Conservation (phyloP, 2,797 vertebrate genomes). For the Acanthiza pusilla region DNA sequence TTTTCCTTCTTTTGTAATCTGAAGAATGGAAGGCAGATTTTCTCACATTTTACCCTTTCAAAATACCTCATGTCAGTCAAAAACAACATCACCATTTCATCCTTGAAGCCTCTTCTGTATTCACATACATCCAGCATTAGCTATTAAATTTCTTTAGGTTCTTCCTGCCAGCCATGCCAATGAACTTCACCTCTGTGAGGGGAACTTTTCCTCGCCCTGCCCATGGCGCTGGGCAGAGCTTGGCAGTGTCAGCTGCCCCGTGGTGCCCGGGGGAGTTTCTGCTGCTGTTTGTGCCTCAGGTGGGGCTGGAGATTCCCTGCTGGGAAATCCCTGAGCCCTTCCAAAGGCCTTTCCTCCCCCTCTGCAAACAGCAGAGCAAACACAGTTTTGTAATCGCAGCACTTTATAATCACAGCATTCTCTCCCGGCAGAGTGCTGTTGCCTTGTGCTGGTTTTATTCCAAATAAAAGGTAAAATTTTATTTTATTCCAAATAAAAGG, state of each 20-base stretch:
- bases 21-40: not conserved
- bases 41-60: not conserved
- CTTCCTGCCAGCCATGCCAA: not conserved
- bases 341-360: not conserved
- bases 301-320: slow-evolving; percentile 18
- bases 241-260: not conserved
- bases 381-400: not conserved
- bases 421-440: not conserved
- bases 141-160: not conserved
- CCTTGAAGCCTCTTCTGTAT: not conserved
- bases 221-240: not conserved
- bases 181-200: not conserved
- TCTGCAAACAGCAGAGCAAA: not conserved
- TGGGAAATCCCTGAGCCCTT: not conserved
- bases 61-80: not conserved
- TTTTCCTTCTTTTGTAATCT: not conserved
- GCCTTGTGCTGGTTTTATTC: not conserved
- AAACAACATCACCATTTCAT: not conserved
- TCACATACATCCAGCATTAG: not conserved
- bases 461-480: not conserved
- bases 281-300: not conserved
- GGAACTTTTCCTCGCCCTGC: not conserved
- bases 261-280: not conserved
- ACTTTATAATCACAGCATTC: not conserved
- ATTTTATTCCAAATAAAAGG: not conserved